Conservation (phyloP, 2,113 vertebrate genomes). For the Bombycilla garrulus region DNA sequence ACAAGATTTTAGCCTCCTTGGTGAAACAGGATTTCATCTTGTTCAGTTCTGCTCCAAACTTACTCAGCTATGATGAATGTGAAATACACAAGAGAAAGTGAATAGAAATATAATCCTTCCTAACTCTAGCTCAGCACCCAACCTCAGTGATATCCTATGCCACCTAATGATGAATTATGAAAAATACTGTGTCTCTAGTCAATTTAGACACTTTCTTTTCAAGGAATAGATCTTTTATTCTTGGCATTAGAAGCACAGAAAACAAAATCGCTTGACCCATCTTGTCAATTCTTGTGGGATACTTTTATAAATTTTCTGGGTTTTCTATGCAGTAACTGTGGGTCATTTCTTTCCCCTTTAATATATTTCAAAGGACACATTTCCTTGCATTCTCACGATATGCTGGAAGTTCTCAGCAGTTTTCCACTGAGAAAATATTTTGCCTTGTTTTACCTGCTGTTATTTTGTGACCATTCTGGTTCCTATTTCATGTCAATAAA, state of each 20-base stretch:
- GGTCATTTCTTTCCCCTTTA: background rate
- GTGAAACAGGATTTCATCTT: constrained; percentile 77
- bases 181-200: background rate
- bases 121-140: background rate
- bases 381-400: background rate
- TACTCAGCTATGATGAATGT: constrained; percentile 60
- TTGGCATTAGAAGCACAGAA: background rate
- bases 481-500: background rate
- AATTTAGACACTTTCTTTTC: background rate
- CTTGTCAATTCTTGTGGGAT: background rate
- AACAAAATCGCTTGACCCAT: background rate
- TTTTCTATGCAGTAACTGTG: background rate
- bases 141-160: background rate
- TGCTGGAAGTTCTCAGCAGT: background rate
- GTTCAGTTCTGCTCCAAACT: constrained; percentile 76
- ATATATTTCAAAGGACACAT: background rate
- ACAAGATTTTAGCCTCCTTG: constrained; percentile 78
- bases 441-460: background rate
- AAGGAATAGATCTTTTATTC: background rate
- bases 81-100: background rate
- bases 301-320: background rate
- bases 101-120: background rate
- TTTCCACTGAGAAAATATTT: background rate
- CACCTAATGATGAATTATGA: background rate
- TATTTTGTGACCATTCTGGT: background rate